phyloP scores from a whole-genome alignment of 2,888 invertebrate species.

The Pelosia muscerda region DNA sequence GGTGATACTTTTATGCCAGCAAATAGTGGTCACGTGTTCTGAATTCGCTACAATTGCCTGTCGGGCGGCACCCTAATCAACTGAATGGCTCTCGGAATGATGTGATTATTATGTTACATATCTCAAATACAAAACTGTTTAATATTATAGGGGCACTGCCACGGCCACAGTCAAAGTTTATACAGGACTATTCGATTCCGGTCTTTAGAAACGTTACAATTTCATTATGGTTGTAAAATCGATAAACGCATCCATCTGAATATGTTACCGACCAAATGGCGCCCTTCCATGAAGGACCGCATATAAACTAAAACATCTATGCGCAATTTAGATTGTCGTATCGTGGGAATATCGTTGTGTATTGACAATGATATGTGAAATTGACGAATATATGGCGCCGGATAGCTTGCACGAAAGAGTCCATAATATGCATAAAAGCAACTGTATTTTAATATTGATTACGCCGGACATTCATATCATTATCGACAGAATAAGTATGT shows the following conservation, averaged over 20 bases:
- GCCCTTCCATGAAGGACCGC: constrained; percentile 57
- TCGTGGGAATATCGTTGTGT: constrained; percentile 62
- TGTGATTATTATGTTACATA: constrained; percentile 80
- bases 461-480: constrained; percentile 53
- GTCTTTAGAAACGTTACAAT: constrained; percentile 26
- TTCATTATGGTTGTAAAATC: constrained; percentile 41
- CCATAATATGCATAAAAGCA: constrained; percentile 43
- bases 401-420: constrained; percentile 46
- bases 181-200: constrained; percentile 20
- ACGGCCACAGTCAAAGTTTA: constrained; percentile 19
- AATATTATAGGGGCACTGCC: constrained; percentile 48
- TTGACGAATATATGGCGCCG: constrained; percentile 58
- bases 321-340: constrained; percentile 60
- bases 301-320: constrained; percentile 57
- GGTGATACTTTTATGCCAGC: constrained; percentile 75
- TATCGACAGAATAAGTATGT: constrained; percentile 47
- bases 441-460: constrained; percentile 54
- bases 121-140: constrained; percentile 64
- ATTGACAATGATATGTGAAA: constrained; percentile 66
- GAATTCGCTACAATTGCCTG: constrained; percentile 80
- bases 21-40: constrained; percentile 84
- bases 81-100: constrained; percentile 72
- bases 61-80: constrained; percentile 67
- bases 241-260: constrained; percentile 51
- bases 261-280: constrained; percentile 49